Evolutionary conservation across 2,888 invertebrate genomes (phyloP).

Genomic region (Aquatica leii): DNA sequence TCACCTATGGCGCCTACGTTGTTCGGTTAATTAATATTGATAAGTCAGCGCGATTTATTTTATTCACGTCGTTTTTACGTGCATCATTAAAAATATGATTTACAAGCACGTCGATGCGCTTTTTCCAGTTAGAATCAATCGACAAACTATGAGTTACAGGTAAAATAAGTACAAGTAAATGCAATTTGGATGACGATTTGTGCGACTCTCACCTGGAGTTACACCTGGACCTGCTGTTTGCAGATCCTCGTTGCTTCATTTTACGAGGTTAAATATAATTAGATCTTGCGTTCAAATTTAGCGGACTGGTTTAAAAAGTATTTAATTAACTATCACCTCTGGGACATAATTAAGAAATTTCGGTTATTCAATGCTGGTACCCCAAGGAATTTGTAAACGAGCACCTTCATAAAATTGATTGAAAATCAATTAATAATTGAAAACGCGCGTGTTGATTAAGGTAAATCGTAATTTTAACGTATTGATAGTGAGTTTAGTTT

Average conservation of each 20-base stretch:
- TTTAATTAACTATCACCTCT: slow-evolving; percentile 34
- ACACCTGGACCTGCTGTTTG: slow-evolving; percentile 31
- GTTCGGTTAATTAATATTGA: too few relatives aligned
- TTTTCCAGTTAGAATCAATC: too few relatives aligned
- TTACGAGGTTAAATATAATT: slow-evolving; percentile 37
- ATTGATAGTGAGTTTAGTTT: too few relatives aligned
- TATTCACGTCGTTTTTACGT: too few relatives aligned
- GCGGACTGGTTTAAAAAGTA: slow-evolving; percentile 33
- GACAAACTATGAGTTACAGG: too few relatives aligned
- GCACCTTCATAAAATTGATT: not conserved
- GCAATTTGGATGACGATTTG: slow-evolving; percentile 27
- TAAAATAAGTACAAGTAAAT: slow-evolving; percentile 3
- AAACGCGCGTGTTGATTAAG: too few relatives aligned
- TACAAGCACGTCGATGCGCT: too few relatives aligned
- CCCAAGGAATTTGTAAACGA: slow-evolving; percentile 1
- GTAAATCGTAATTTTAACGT: too few relatives aligned
- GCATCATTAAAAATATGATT: too few relatives aligned
- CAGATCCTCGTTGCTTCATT: slow-evolving; percentile 27
- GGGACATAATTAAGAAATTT: slow-evolving; percentile 36
- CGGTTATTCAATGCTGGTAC: slow-evolving; percentile 24
- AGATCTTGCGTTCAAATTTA: slow-evolving; percentile 37
- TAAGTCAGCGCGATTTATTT: too few relatives aligned
- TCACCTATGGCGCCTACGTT: too few relatives aligned
- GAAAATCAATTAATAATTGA: too few relatives aligned
- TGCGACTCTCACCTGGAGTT: slow-evolving; percentile 37